These are phyloP conservation scores for Mobula birostris DNA, from an alignment of 2,113 vertebrate species.

Conservation along the genomic window DNA sequence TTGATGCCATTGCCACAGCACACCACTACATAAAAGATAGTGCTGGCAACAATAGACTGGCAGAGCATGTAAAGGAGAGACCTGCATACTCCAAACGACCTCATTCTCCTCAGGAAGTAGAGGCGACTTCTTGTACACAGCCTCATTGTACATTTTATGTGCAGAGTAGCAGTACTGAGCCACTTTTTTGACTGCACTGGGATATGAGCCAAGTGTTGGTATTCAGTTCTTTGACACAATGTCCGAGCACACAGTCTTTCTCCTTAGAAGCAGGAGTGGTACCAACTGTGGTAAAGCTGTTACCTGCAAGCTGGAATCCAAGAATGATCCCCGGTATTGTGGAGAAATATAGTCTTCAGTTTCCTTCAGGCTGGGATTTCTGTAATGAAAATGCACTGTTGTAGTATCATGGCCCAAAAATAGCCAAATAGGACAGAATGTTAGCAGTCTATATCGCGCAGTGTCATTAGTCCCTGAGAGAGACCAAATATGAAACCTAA, in stretches of 20 bases:
- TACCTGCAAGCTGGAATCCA: not conserved
- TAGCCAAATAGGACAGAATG: not conserved
- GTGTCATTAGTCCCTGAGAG: not conserved
- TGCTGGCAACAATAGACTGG: no score
- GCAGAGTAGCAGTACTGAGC: no score
- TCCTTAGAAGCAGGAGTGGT: not conserved
- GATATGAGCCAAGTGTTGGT: not conserved
- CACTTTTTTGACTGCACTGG: no score
- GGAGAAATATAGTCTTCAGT: not conserved
- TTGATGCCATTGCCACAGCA: no score
- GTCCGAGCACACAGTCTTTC: not conserved
- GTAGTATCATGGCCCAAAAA: not conserved
- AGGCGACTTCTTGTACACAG: no score
- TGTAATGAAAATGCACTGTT: not conserved
- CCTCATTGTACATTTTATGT: not conserved
- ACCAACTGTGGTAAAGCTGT: not conserved
- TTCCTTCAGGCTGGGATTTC: not conserved
- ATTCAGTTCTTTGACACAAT: not conserved
- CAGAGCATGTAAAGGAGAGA: no score
- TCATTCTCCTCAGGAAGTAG: no score
- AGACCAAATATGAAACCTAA: not conserved
- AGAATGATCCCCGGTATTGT: not conserved
- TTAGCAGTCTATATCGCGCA: not conserved
- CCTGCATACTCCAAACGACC: no score
- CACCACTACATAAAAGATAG: no score